Conservation (phyloP, 2,113 vertebrate genomes). For the Tachysurus vachellii region DNA sequence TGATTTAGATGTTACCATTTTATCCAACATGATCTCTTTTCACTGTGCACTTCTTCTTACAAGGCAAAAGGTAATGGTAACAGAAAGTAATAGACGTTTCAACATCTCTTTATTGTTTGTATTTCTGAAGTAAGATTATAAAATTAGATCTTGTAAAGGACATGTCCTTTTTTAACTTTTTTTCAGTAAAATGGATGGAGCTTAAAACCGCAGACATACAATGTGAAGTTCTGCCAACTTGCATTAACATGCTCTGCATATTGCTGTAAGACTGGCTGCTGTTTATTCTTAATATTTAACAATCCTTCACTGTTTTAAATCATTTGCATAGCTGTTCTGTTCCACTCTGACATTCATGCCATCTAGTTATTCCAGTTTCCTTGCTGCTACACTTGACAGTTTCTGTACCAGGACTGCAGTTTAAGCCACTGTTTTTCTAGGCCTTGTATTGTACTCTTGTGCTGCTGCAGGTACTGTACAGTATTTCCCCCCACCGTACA, state of each 20-base stretch:
- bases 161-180: too few species aligned
- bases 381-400: neutral
- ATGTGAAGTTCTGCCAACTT: neutral
- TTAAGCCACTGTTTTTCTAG: neutral
- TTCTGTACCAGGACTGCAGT: neutral
- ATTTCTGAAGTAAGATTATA: neutral
- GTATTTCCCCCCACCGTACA: neutral
- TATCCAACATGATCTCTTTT: constrained; percentile 8
- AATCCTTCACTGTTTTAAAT: neutral
- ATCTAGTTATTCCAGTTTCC: neutral
- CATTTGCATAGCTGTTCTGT: neutral
- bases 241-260: neutral
- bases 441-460: neutral
- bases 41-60: neutral
- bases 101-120: neutral
- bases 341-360: neutral
- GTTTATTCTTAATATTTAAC: neutral
- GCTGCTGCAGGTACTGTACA: neutral
- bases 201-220: neutral
- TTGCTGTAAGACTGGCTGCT: neutral
- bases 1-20: constrained; percentile 3
- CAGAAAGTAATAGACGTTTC: neutral
- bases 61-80: neutral
- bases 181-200: neutral
- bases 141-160: neutral